Percentiles rank a stretch among this genome's conserved stretches.
phyloP scores from a whole-genome alignment of 2,797 vertebrate species.

The Limosa lapponica region DNA sequence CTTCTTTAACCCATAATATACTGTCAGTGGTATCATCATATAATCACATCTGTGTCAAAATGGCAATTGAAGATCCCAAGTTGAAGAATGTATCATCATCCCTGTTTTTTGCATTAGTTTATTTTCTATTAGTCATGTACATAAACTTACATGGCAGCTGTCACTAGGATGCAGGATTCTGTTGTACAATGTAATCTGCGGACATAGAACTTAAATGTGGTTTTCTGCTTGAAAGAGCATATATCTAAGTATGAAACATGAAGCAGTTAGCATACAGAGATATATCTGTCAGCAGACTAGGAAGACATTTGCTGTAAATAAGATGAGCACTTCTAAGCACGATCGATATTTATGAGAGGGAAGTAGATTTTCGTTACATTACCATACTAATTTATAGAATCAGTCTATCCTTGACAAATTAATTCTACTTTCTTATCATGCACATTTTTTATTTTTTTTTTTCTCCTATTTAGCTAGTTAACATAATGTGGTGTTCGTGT shows the following conservation, averaged over 20 bases:
- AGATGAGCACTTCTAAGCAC: not conserved
- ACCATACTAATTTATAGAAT: not conserved
- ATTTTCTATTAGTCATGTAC: not conserved
- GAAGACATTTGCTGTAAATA: not conserved
- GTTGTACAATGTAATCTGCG: rapidly evolving
- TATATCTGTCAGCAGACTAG: not conserved
- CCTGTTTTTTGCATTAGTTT: not conserved
- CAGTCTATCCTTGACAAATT: not conserved
- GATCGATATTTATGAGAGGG: not conserved
- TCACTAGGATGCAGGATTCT: not conserved
- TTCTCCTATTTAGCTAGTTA: not conserved
- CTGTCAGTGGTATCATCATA: not conserved
- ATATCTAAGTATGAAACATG: not conserved
- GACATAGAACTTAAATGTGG: not conserved
- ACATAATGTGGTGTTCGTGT: not conserved
- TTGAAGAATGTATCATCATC: not conserved
- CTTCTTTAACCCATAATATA: not conserved
- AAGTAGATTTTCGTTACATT: not conserved
- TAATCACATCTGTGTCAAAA: not conserved
- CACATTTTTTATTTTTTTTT: not conserved
- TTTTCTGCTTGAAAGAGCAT: not conserved
- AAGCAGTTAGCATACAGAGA: not conserved
- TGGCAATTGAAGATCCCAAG: not conserved
- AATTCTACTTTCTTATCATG: not conserved
- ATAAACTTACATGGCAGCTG: not conserved